These are phyloP conservation scores for Larimichthys crocea DNA, from an alignment of 2,113 vertebrate species.

Conservation along the genomic window DNA sequence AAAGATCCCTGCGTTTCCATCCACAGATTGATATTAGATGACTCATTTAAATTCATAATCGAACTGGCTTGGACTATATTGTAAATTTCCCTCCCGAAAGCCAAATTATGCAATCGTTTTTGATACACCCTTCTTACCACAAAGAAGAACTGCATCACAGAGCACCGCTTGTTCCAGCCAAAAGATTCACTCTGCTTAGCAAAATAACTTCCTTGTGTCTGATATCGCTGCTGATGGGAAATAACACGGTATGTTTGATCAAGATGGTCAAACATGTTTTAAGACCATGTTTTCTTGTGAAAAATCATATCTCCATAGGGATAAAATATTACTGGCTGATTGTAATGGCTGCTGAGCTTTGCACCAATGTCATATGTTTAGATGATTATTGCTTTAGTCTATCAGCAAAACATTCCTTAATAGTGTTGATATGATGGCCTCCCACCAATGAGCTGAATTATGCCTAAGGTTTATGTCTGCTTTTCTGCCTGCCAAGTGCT, in stretches of 20 bases:
- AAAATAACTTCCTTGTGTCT: not conserved
- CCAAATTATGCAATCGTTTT: slow-evolving; percentile 12
- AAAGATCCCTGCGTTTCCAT: not conserved
- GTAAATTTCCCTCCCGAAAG: slow-evolving; percentile 9
- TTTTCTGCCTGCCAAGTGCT: too few species aligned
- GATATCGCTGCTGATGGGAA: not conserved
- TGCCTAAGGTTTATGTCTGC: too few species aligned
- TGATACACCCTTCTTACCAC: slow-evolving; percentile 12
- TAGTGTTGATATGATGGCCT: too few species aligned
- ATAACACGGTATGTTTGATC: not conserved
- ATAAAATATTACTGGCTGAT: not conserved
- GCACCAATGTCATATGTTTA: not conserved
- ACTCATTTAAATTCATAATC: slow-evolving; percentile 42
- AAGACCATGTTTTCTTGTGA: not conserved
- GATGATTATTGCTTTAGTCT: not conserved
- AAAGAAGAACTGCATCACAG: not conserved
- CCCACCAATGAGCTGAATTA: too few species aligned
- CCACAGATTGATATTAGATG: slow-evolving; percentile 28
- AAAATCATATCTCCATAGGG: not conserved
- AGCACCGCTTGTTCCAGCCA: not conserved
- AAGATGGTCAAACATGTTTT: not conserved
- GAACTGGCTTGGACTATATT: slow-evolving; percentile 13
- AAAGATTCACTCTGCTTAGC: not conserved
- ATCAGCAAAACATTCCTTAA: too few species aligned
- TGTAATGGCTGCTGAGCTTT: not conserved